These are phyloP conservation scores for Odontamblyopus rebecca DNA, from an alignment of 2,797 vertebrate genomes.

Conservation along the genomic window DNA sequence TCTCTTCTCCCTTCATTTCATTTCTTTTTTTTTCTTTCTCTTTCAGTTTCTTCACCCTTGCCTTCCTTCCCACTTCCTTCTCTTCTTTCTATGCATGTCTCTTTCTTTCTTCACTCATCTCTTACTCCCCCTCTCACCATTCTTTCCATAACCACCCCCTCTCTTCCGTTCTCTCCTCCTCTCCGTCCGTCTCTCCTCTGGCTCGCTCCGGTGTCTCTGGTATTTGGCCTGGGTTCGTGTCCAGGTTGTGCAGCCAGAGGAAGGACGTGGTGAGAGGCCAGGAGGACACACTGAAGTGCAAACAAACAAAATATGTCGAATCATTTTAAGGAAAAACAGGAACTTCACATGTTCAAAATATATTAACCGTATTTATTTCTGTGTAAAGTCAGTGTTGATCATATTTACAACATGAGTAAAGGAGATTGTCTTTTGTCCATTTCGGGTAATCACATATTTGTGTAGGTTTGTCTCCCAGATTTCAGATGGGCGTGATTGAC, in stretches of 20 bases:
- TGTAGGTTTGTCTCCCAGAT: no score
- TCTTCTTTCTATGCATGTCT: neutral
- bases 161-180: neutral
- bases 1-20: no score
- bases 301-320: neutral
- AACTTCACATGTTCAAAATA: no score
- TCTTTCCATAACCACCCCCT: neutral
- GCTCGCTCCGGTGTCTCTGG: constrained; percentile 29
- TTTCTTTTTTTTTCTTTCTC: no score
- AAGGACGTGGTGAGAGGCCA: constrained; percentile 42
- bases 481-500: no score
- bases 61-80: constrained; percentile 13
- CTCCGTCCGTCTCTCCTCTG: neutral
- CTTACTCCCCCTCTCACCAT: neutral
- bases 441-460: no score
- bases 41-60: no score
- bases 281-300: constrained; percentile 40
- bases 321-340: neutral
- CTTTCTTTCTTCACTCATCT: neutral
- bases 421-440: no score
- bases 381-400: no score
- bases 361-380: no score
- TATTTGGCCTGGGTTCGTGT: constrained; percentile 61
- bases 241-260: constrained; percentile 59
- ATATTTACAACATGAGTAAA: no score